These are phyloP conservation scores for Bungarus multicinctus DNA, from an alignment of 2,113 vertebrate species.

Conservation along the genomic window DNA sequence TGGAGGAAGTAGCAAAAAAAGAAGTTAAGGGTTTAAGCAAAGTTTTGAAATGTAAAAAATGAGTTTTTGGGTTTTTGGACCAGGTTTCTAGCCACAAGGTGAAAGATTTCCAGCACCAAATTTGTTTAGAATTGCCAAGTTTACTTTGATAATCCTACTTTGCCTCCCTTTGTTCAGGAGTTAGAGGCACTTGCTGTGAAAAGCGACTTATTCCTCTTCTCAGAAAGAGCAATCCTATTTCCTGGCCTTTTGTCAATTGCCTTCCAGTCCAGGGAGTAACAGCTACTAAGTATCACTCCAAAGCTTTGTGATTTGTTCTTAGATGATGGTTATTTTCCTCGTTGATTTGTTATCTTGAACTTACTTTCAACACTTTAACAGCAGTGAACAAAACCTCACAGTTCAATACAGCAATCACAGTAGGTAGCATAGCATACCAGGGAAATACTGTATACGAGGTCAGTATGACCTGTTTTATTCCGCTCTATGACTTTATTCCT, in stretches of 20 bases:
- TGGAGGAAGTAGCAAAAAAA: not conserved
- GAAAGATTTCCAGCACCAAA: not conserved
- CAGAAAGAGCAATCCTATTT: not conserved
- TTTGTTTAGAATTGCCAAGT: conserved; percentile 14
- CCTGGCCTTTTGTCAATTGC: conserved; percentile 13
- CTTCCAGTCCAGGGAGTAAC: not conserved
- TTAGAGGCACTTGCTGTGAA: conserved; percentile 20
- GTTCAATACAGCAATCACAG: not conserved
- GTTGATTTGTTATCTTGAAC: conserved; percentile 18
- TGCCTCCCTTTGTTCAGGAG: not conserved
- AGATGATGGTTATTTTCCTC: not conserved
- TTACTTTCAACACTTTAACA: not conserved
- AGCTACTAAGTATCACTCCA: not conserved
- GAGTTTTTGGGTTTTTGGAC: not conserved
- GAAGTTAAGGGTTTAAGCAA: not conserved
- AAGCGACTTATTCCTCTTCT: conserved; percentile 2
- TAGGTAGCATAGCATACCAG: not conserved
- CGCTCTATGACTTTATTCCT: not conserved
- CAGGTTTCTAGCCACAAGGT: not conserved
- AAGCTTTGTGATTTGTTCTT: conserved; percentile 3
- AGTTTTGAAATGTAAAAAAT: not conserved
- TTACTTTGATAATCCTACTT: conserved; percentile 11
- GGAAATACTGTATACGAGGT: not conserved
- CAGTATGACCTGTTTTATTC: not conserved
- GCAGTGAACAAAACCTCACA: not conserved